Evolutionary conservation across 2,888 invertebrate genomes (phyloP).

Genomic region (Melipona bicolor): DNA sequence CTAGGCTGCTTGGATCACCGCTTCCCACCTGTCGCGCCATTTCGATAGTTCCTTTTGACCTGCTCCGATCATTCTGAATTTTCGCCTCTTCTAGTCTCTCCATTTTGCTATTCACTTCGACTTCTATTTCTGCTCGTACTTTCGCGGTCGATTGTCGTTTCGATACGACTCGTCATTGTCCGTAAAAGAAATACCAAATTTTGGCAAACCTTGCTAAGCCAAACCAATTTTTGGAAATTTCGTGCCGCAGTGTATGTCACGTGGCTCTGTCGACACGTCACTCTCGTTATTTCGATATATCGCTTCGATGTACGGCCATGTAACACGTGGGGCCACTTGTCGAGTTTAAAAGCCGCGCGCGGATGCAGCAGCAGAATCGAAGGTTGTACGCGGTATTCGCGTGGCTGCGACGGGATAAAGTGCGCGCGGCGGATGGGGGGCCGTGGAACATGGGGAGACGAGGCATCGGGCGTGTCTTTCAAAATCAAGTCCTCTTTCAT

Average conservation of each 20-base stretch:
- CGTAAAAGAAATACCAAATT: too few relatives aligned
- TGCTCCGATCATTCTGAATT: neutral
- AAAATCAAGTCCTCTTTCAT: conserved; percentile 58
- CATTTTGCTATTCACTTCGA: neutral
- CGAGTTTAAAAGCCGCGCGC: conserved; percentile 41
- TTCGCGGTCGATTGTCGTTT: neutral
- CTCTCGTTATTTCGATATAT: conserved; percentile 30
- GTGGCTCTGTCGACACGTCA: too few relatives aligned
- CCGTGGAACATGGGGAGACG: neutral
- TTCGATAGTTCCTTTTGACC: conserved; percentile 54
- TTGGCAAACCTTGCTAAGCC: too few relatives aligned
- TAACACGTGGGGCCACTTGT: conserved; percentile 25
- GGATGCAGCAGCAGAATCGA: neutral
- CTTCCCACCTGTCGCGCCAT: conserved; percentile 75
- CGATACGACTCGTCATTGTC: too few relatives aligned
- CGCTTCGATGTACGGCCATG: neutral
- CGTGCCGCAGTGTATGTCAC: too few relatives aligned
- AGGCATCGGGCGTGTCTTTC: conserved; percentile 60
- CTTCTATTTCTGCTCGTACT: neutral
- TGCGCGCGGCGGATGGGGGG: neutral
- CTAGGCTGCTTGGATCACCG: conserved; percentile 35
- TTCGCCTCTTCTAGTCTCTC: neutral
- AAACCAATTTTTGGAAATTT: too few relatives aligned
- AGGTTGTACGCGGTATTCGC: conserved; percentile 36
- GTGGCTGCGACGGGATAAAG: conserved; percentile 38